Evolutionary conservation across 2,797 vertebrate genomes (phyloP).

Genomic region (Smutsia temminckii): DNA sequence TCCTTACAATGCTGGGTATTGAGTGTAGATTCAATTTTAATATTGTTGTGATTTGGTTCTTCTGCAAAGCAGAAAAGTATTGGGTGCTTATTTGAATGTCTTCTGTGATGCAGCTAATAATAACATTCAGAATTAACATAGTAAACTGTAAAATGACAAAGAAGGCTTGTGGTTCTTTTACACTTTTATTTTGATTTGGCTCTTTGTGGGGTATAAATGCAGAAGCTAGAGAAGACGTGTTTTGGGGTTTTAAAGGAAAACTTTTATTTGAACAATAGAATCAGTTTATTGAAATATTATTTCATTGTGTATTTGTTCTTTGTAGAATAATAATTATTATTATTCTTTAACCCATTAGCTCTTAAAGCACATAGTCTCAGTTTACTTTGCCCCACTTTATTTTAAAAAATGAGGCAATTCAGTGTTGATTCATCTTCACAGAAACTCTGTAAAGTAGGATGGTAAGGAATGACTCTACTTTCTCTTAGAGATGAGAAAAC

Average conservation of each 20-base stretch:
- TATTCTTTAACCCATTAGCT: neutral
- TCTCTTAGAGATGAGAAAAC: neutral
- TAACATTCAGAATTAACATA: neutral
- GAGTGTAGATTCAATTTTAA: neutral
- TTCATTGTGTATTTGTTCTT: neutral
- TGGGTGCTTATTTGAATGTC: neutral
- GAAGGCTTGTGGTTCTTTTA: neutral
- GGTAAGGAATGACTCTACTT: slow-evolving; percentile 49
- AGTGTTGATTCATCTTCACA: neutral
- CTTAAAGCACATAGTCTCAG: neutral
- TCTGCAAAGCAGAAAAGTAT: neutral
- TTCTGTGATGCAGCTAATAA: neutral
- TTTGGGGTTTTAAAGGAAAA: neutral
- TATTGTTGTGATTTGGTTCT: neutral
- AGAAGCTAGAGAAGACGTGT: neutral
- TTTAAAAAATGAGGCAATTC: neutral
- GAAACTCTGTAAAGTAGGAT: neutral
- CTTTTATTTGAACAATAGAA: neutral
- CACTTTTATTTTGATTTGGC: neutral
- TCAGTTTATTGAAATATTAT: neutral
- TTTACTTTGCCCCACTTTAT: neutral
- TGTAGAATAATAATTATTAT: neutral
- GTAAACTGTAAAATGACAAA: neutral
- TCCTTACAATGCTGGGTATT: neutral
- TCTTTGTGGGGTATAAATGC: neutral